These are phyloP conservation scores for Cryptocephalus moraei DNA, from an alignment of 2,888 invertebrate species.

Conservation along the genomic window DNA sequence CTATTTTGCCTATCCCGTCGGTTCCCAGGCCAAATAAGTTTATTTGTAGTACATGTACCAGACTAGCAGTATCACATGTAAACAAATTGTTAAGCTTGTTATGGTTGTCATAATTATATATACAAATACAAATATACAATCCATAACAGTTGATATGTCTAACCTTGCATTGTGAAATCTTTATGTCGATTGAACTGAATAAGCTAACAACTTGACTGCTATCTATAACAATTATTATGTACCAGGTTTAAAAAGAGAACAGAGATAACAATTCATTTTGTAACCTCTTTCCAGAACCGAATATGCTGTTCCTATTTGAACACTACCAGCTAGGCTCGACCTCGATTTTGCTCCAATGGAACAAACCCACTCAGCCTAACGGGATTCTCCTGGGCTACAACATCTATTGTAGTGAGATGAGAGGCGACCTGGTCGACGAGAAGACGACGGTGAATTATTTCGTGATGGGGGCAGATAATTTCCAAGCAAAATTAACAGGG, in stretches of 20 bases:
- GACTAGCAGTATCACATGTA: too few relatives aligned
- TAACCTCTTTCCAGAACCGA: slow-evolving; percentile 20
- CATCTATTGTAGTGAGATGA: slow-evolving; percentile 24
- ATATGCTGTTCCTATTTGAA: slow-evolving; percentile 23
- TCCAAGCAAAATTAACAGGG: slow-evolving; percentile 26
- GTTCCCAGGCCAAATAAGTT: too few relatives aligned
- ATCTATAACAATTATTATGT: neutral
- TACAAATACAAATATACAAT: too few relatives aligned
- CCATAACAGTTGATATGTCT: too few relatives aligned
- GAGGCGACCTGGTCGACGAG: slow-evolving; percentile 18
- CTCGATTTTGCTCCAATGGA: slow-evolving; percentile 27
- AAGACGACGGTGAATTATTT: slow-evolving; percentile 21
- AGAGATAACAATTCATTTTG: neutral
- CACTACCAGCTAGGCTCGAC: slow-evolving; percentile 22
- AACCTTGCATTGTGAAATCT: too few relatives aligned
- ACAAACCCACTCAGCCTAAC: slow-evolving; percentile 25
- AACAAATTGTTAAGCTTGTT: too few relatives aligned
- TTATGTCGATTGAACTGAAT: neutral
- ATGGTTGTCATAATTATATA: neutral
- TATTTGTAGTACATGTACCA: too few relatives aligned
- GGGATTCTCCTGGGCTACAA: slow-evolving; percentile 28
- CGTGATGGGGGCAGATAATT: slow-evolving; percentile 22
- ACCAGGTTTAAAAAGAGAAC: neutral
- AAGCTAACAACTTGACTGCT: neutral
- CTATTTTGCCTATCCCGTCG: too few relatives aligned